These are phyloP conservation scores for Chrysopilus asiliformis DNA, from an alignment of 2,888 invertebrate species.

Conservation along the genomic window DNA sequence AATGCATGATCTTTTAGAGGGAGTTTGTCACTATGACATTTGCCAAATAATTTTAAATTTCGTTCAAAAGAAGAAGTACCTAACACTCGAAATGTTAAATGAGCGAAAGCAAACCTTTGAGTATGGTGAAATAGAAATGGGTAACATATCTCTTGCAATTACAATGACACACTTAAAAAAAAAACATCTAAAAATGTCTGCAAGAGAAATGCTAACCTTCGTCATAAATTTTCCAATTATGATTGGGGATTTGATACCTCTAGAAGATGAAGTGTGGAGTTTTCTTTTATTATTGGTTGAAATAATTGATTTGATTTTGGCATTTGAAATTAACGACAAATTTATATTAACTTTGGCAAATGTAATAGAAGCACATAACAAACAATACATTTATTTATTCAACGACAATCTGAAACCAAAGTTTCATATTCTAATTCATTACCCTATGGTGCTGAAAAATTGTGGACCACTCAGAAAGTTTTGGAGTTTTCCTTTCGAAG, in stretches of 20 bases:
- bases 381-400: conserved; percentile 13
- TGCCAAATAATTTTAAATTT: conserved; percentile 5
- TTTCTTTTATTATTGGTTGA: conserved; percentile 16
- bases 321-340: conserved; percentile 9
- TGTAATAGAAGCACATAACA: conserved; percentile 10
- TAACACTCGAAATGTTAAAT: conserved; percentile 5
- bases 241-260: conserved; percentile 18
- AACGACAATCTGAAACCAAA: conserved; percentile 18
- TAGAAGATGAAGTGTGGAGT: conserved; percentile 16
- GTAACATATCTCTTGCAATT: conserved; percentile 6
- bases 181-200: conserved; percentile 12
- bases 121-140: conserved; percentile 7
- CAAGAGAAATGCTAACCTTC: conserved; percentile 18
- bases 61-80: conserved; percentile 4
- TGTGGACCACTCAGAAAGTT: conserved; percentile 14
- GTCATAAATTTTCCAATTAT: conserved; percentile 16
- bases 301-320: conserved; percentile 17
- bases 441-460: conserved; percentile 14
- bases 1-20: conserved; percentile 4
- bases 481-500: conserved; percentile 16
- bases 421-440: conserved; percentile 16
- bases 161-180: background rate
- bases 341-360: conserved; percentile 11
- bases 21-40: conserved; percentile 3
- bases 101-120: conserved; percentile 2